Percentiles rank a stretch among this genome's conserved stretches.
Evolutionary conservation across 2,797 vertebrate genomes (phyloP).

Genomic region (Alcedo quadribrachys): DNA sequence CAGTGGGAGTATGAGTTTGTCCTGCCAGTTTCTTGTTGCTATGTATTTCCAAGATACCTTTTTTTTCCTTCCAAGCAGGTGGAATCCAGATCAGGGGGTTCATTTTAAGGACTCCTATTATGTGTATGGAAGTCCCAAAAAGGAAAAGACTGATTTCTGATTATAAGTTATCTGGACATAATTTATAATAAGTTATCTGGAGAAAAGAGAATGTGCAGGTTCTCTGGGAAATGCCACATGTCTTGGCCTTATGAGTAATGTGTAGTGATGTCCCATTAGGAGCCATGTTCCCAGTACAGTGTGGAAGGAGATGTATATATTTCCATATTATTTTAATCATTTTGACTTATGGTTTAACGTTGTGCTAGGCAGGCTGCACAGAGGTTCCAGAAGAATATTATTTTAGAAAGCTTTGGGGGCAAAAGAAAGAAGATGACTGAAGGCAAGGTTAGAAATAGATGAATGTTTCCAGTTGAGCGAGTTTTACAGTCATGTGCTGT

Average conservation of each 20-base stretch:
- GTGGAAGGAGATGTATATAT: conserved; percentile 27
- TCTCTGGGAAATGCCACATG: conserved; percentile 44
- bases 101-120: conserved; percentile 30
- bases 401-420: conserved; percentile 38
- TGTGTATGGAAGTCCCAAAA: not conserved
- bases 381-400: not conserved
- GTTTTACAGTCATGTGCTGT: conserved; percentile 56
- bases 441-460: conserved; percentile 72
- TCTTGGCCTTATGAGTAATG: conserved; percentile 42
- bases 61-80: not conserved
- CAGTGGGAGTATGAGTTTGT: conserved; percentile 64
- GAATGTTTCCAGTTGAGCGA: conserved; percentile 53
- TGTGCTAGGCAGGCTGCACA: not conserved
- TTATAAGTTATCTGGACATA: not conserved
- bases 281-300: not conserved
- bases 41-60: conserved; percentile 41
- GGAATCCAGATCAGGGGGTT: conserved; percentile 6
- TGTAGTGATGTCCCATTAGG: conserved; percentile 12
- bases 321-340: conserved; percentile 32
- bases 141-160: not conserved
- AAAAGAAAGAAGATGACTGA: conserved; percentile 37
- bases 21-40: conserved; percentile 67
- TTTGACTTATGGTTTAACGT: not conserved
- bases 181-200: not conserved
- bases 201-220: not conserved